A percentile compares a stretch with the other conserved stretches of the same genome.
These are phyloP conservation scores for Actenoides hombroni DNA, from an alignment of 2,113 vertebrate genomes.

Conservation along the genomic window DNA sequence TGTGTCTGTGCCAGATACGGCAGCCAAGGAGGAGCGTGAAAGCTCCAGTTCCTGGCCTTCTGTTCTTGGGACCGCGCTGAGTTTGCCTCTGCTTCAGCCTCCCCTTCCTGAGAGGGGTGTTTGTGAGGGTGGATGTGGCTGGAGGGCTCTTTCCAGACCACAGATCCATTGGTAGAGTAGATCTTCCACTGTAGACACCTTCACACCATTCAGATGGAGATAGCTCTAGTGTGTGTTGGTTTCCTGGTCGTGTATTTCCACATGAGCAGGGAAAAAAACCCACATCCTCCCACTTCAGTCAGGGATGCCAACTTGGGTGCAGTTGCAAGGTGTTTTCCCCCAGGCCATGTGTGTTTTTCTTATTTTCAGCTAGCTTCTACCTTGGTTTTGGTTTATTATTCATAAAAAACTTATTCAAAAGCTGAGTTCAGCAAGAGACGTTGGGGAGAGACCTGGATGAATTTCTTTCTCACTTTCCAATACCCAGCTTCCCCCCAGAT, in stretches of 20 bases:
- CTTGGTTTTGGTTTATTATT: not conserved
- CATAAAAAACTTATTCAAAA: not conserved
- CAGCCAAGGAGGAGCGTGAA: not conserved
- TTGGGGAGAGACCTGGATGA: not conserved
- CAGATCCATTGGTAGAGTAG: not conserved
- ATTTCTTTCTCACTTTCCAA: not conserved
- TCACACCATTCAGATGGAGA: too few species aligned
- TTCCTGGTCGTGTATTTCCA: not conserved
- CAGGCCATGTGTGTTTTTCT: not conserved
- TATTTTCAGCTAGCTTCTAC: not conserved
- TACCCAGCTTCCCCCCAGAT: not conserved
- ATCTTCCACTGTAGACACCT: not conserved
- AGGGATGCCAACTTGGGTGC: too few species aligned
- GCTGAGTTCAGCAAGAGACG: not conserved
- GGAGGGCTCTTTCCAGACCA: not conserved
- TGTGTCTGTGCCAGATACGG: not conserved
- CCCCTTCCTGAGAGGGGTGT: not conserved
- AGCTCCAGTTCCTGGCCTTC: not conserved
- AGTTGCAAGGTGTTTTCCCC: not conserved
- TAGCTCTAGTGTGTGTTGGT: not conserved
- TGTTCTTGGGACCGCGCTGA: fast-evolving
- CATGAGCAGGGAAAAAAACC: fast-evolving
- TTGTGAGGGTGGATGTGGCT: not conserved
- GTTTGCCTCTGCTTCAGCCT: not conserved
- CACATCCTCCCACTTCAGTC: fast-evolving